These are phyloP conservation scores for Acestrorhynchus altus DNA, from an alignment of 2,797 vertebrate genomes.

Conservation along the genomic window DNA sequence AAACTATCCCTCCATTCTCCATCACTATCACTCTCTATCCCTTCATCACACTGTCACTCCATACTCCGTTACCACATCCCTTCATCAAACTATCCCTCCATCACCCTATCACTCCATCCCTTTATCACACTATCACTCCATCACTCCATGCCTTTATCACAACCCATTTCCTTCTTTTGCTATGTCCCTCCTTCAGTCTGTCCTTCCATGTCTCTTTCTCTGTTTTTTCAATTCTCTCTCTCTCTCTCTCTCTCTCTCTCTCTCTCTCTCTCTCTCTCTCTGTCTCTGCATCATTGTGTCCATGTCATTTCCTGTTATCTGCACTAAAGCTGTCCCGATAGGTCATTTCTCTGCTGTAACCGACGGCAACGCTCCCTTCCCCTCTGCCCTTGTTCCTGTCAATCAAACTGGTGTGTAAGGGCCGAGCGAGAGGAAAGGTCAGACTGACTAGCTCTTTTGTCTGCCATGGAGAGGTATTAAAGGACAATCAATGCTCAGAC, in stretches of 20 bases:
- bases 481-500: no score
- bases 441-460: neutral
- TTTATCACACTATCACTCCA: neutral
- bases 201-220: neutral
- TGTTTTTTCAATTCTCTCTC: neutral
- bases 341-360: constrained; percentile 19
- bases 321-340: constrained; percentile 19
- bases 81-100: neutral
- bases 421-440: neutral
- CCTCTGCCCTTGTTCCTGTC: constrained; percentile 30
- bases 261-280: neutral
- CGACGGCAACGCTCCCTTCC: neutral
- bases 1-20: no score
- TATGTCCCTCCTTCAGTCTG: no score
- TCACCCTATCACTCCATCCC: neutral
- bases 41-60: neutral
- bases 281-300: neutral
- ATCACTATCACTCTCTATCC: constrained; percentile 7
- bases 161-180: no score
- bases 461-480: no score
- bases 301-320: neutral
- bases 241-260: neutral
- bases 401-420: constrained; percentile 30
- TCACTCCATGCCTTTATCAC: neutral
- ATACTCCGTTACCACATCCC: neutral